These are phyloP conservation scores for Gallinago undulata DNA, from an alignment of 2,113 vertebrate species.

Conservation along the genomic window DNA sequence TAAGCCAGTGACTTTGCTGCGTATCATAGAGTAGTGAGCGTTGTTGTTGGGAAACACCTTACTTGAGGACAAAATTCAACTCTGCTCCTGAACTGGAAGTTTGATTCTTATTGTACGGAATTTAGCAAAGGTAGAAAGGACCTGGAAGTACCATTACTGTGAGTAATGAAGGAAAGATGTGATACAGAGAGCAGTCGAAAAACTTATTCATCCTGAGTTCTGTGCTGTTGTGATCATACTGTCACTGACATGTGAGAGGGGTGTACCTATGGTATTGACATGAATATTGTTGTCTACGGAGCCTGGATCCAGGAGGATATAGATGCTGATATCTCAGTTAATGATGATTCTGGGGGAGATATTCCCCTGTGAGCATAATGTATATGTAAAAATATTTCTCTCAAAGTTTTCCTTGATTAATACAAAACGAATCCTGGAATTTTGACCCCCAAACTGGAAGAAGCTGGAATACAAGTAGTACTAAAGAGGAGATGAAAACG, in stretches of 20 bases:
- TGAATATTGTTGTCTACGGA: not conserved
- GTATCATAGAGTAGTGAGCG: not conserved
- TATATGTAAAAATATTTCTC: not conserved
- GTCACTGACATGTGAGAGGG: not conserved
- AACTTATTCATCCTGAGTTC: not conserved
- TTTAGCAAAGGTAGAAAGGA: not conserved
- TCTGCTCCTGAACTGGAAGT: not conserved
- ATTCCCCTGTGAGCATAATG: not conserved
- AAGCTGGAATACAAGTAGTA: not conserved
- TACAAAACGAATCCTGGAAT: fast-evolving
- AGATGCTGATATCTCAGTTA: not conserved
- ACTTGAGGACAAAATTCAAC: not conserved
- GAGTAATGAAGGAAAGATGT: not conserved
- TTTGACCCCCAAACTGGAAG: not conserved
- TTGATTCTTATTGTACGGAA: not conserved
- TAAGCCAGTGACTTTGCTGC: not conserved
- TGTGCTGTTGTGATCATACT: not conserved
- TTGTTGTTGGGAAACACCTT: not conserved
- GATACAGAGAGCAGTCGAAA: not conserved
- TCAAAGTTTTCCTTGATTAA: not conserved
- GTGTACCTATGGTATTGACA: not conserved
- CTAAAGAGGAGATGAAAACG: not conserved
- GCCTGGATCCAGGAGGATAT: not conserved
- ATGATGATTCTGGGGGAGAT: not conserved
- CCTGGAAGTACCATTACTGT: not conserved